Conservation (phyloP, 2,888 invertebrate genomes). For the Sphaeridia pumilis region DNA sequence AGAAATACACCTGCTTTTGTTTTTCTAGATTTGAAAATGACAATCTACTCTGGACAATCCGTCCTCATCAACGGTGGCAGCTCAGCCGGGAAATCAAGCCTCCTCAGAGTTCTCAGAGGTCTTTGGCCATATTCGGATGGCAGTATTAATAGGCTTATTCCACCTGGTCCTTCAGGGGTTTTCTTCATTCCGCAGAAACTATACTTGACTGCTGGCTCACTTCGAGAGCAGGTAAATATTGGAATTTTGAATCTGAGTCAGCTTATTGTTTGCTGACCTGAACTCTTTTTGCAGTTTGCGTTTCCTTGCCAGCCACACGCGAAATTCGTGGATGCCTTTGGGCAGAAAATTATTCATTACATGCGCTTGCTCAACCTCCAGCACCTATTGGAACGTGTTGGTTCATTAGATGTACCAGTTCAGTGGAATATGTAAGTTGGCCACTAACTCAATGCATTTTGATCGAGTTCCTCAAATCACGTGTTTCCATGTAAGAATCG, state of each 20-base stretch:
- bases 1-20: conserved; percentile 6
- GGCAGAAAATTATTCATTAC: conserved; percentile 37
- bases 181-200: conserved; percentile 48
- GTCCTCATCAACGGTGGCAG: conserved; percentile 48
- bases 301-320: conserved; percentile 10
- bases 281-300: conserved; percentile 3
- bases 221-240: conserved; percentile 44
- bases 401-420: conserved; percentile 37
- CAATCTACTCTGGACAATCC: conserved; percentile 41
- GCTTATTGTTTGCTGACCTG: conserved; percentile 20
- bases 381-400: conserved; percentile 37
- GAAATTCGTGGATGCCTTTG: background rate
- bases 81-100: conserved; percentile 48
- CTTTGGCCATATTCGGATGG: conserved; percentile 44
- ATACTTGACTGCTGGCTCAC: conserved; percentile 46
- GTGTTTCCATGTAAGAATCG: background rate
- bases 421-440: conserved; percentile 43
- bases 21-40: conserved; percentile 42
- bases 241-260: background rate
- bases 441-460: background rate
- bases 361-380: conserved; percentile 38
- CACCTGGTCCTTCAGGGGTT: conserved; percentile 39
- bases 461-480: too few relatives aligned
- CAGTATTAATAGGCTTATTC: conserved; percentile 29
- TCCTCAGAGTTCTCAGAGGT: conserved; percentile 46